Evolutionary conservation across 2,797 vertebrate species (phyloP).

Genomic region (Brachyalestes nurse): DNA sequence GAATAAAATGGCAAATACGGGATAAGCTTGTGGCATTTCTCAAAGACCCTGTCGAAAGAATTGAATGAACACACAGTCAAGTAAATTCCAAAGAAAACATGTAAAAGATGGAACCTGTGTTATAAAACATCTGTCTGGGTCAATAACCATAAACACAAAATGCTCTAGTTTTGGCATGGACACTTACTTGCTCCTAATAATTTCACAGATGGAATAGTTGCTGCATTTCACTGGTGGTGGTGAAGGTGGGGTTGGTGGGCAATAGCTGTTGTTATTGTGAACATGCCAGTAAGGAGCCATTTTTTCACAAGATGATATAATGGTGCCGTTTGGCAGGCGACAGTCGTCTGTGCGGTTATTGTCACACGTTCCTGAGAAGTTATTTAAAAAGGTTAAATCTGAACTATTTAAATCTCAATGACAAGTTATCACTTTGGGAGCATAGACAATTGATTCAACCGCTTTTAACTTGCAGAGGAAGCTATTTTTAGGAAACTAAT

Average conservation of each 20-base stretch:
- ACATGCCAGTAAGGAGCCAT: constrained; percentile 85
- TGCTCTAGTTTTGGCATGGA: not conserved
- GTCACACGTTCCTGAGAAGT: constrained; percentile 82
- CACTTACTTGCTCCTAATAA: constrained; percentile 68
- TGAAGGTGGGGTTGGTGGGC: constrained; percentile 21
- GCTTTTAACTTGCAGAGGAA: too few relatives aligned
- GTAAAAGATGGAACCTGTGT: not conserved
- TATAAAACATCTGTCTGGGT: not conserved
- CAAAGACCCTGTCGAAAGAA: constrained; percentile 72
- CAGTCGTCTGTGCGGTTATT: constrained; percentile 86
- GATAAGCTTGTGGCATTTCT: constrained; percentile 72
- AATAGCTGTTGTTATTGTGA: constrained; percentile 66
- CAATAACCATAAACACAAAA: not conserved
- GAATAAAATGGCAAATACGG: constrained; percentile 61
- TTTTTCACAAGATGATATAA: constrained; percentile 73
- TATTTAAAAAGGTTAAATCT: not conserved
- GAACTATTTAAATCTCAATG: not conserved
- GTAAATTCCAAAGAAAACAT: not conserved
- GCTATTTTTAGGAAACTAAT: too few relatives aligned
- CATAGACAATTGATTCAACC: too few relatives aligned
- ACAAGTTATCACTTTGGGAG: not conserved
- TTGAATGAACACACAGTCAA: not conserved
- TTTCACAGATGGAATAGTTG: constrained; percentile 62
- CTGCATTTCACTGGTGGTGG: constrained; percentile 36
- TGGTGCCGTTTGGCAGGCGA: constrained; percentile 73